Evolutionary conservation across 2,797 vertebrate species (phyloP), one percentile per base, ranked within the genome.

Genomic region (Chelon labrosus): DNA sequence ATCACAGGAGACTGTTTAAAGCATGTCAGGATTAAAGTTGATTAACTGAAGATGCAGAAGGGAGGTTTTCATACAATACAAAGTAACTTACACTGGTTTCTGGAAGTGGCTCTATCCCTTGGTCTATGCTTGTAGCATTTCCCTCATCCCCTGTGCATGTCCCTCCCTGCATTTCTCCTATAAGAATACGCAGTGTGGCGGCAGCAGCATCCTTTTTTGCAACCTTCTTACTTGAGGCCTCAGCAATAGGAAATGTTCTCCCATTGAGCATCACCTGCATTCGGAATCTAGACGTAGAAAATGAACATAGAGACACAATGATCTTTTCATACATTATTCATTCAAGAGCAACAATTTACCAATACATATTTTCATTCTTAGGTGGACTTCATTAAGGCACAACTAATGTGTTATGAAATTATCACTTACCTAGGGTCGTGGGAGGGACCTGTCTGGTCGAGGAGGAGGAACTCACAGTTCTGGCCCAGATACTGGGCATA

Each of bases 171-270:
- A 91, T 94, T 77, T 99, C 97, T 0, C 76, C 89, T 1, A 96
- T 87, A 27, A 99, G 95, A 10, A 97, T 83, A 13, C 69, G 95
- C 82, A 99, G 92, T 0, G 98, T 97, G 0, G 95, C 95, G 0
- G 96, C 93, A 0, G 98, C 98, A 0, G 98, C 97, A 1, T 98
- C 97, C 77, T 99, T 98, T 72, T 98, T 99, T 0, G 97, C 98
- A 0, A 96, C 93, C 65, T 98, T 99, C 87, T 99, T 99, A 88
- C 96, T 99, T 46, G 96, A 95, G 1, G 97, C 98, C 85, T 99
- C 97, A 0, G 96, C 96, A 0, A 95, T 88, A 5, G 97, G 97
- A 88, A 98, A 99, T 39, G 83, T 82, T 27, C 96, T 96, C 31
- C 95, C 95, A 0, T 95, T 96, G 8, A 99, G 95, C 92, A 97